Conservation (phyloP, 1,140 invertebrate species). For the Cherax destructor region DNA sequence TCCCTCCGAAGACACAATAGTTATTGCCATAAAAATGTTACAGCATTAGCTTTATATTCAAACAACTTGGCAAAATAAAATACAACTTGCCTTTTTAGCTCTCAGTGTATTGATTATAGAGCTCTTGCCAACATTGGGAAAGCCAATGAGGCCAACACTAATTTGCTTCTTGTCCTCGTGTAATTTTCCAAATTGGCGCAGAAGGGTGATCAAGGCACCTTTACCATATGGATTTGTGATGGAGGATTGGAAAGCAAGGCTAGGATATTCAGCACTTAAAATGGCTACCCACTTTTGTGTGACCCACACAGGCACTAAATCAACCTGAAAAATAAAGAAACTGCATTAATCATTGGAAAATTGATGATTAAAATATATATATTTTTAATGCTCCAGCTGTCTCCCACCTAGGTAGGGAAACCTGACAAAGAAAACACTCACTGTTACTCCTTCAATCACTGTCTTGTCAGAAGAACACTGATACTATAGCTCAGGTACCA, state of each 20-base stretch:
- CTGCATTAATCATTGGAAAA: too few relatives aligned
- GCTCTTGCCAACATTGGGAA: slow-evolving; percentile 99
- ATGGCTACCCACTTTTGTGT: slow-evolving; percentile 93
- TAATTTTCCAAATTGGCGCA: slow-evolving; percentile 97
- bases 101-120: slow-evolving; percentile 96
- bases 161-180: slow-evolving; percentile 98
- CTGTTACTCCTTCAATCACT: too few relatives aligned
- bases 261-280: slow-evolving; percentile 94
- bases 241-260: slow-evolving; percentile 98
- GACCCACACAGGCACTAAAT: slow-evolving; percentile 97
- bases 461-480: too few relatives aligned
- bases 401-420: too few relatives aligned
- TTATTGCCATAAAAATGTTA: too few relatives aligned
- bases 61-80: not conserved
- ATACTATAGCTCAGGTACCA: too few relatives aligned
- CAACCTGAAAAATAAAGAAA: slow-evolving; percentile 74
- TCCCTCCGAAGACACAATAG: too few relatives aligned
- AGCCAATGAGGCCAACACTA: slow-evolving; percentile 98
- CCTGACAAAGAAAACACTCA: too few relatives aligned
- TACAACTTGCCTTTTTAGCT: slow-evolving; percentile 68
- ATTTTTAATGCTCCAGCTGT: too few relatives aligned
- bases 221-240: slow-evolving; percentile 99
- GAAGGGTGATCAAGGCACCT: slow-evolving; percentile 95
- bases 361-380: not conserved
- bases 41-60: too few relatives aligned